Conservation (phyloP, 1,140 invertebrate genomes). For the Penaeus chinensis region DNA sequence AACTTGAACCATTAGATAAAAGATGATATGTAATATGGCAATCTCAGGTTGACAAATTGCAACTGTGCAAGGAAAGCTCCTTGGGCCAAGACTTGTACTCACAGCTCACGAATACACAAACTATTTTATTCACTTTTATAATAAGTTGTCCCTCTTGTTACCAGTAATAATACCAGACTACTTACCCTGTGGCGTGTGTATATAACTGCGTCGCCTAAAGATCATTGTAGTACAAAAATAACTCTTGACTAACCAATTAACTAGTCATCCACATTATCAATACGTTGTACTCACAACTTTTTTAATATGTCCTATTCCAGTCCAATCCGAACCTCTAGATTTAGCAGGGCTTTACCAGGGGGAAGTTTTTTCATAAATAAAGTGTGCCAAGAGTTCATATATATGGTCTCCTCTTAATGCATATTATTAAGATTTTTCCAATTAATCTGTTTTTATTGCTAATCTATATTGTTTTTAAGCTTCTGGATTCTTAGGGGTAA, state of each 20-base stretch:
- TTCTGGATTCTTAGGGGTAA: constrained; percentile 36
- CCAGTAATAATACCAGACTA: constrained; percentile 2
- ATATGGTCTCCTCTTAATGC: constrained; percentile 15
- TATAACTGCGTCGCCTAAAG: constrained; percentile 29
- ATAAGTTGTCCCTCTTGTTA: neutral
- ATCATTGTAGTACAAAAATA: constrained; percentile 33
- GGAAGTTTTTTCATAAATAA: constrained; percentile 41
- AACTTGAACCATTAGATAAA: too few species aligned
- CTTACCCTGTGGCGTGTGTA: neutral
- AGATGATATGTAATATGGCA: too few species aligned
- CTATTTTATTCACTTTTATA: too few species aligned
- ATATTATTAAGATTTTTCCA: constrained; percentile 42
- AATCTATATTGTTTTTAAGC: constrained; percentile 36
- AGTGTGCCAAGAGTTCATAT: constrained; percentile 49
- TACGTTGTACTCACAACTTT: constrained; percentile 47
- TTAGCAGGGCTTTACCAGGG: constrained; percentile 40
- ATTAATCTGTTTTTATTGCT: constrained; percentile 17
- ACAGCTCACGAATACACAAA: too few species aligned
- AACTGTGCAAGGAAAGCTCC: too few species aligned
- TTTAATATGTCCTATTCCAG: constrained; percentile 43
- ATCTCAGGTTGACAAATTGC: too few species aligned
- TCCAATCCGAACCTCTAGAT: constrained; percentile 55
- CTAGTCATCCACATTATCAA: constrained; percentile 38
- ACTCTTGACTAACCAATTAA: constrained; percentile 45
- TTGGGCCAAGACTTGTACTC: too few species aligned